These are phyloP conservation scores for Elgonia sp. DNA, from an alignment of 2,888 invertebrate genomes.

Conservation along the genomic window DNA sequence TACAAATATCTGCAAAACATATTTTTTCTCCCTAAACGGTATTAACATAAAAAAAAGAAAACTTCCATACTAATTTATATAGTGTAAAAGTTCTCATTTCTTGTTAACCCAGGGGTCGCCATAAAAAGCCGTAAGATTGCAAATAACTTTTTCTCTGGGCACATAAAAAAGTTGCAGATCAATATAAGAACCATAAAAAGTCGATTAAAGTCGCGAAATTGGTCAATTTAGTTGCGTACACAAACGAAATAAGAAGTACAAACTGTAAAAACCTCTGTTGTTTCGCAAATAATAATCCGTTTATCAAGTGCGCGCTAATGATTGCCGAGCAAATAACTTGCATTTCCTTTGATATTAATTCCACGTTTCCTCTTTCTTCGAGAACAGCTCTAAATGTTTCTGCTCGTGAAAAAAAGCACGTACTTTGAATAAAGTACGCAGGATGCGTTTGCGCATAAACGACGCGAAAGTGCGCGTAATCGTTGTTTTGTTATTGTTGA, in stretches of 20 bases:
- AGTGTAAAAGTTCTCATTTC: no score
- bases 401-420: conserved; percentile 56
- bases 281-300: conserved; percentile 6
- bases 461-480: conserved; percentile 50
- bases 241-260: not conserved
- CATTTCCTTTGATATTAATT: conserved; percentile 44
- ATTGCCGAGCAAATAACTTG: not conserved
- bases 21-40: no score
- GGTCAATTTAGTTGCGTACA: not conserved
- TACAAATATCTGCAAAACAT: no score
- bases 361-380: conserved; percentile 62
- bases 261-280: not conserved
- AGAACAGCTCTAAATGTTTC: conserved; percentile 50
- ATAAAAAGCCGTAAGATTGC: no score
- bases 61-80: no score
- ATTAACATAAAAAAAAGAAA: no score
- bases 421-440: conserved; percentile 9
- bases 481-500: conserved; percentile 41
- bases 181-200: no score
- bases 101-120: no score
- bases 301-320: conserved; percentile 17
- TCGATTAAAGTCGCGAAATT: no score
- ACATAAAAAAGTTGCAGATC: no score
- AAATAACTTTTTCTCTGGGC: no score
- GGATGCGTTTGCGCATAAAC: conserved; percentile 44